Base-by-base conservation (phyloP, 1,140 invertebrate species). In the Drosophila sp. region DNA sequence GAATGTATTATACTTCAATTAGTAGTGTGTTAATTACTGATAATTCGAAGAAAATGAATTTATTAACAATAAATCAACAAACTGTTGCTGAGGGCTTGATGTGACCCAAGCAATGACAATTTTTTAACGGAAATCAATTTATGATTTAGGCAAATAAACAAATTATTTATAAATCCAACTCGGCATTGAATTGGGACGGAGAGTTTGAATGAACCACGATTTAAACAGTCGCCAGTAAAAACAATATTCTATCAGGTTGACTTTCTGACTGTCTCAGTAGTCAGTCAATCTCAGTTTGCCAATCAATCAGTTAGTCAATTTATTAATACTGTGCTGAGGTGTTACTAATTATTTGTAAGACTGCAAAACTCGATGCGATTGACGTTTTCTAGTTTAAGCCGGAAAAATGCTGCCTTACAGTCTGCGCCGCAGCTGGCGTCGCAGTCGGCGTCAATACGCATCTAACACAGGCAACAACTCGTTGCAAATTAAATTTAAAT, bases 351-450 rank as follows among this genome's bases (percentile, higher is more conserved):
- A 36, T 58, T 56, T 53, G 21, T 70, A 51, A 72, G 69, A 18
- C 43, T 48, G 21, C 25, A 58, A 70, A 78, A 74, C 80, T 72
- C 45, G 81, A 65, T 43, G 50, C 50, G 63, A 62, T 82, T 78
- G 70, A 43, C 46, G 65, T 21, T 25, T 76, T 72, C 81, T 75
- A 80, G 81, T 86, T 87, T 50, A 53, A 87, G 76, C 82, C 82
- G 63, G 81, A 75, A 69, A 43, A 61, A 59, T 71, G 56, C 80
- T 72, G 69, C 50, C 77, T 63, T 76, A 63, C 73, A 77, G 46
- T 76, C 53, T 25, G 48, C 67, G 57, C 18, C 51, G 51, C 34
- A 14, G 45, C 6, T 9, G 11, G 2, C 29, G 57, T 43, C 25
- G 46, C 34, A 2, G 34, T 21, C 50, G 57, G 36, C 51, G 51